Evolutionary conservation across 2,797 vertebrate species (phyloP).

Genomic region (Sylvilagus floridanus): DNA sequence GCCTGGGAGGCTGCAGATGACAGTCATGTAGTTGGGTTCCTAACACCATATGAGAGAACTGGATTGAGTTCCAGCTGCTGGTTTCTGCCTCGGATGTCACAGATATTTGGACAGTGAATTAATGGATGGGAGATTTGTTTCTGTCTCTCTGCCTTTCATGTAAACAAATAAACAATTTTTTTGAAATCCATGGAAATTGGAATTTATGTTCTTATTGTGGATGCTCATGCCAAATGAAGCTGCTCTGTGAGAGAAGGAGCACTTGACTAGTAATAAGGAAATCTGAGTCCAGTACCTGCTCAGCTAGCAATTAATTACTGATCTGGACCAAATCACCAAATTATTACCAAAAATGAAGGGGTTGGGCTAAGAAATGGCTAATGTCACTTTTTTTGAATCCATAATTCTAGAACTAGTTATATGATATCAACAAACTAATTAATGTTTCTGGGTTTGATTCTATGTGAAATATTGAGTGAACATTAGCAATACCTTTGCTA

Average conservation of each 20-base stretch:
- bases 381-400: neutral
- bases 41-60: no score
- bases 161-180: no score
- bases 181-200: no score
- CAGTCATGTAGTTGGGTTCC: no score
- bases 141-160: no score
- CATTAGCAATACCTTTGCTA: neutral
- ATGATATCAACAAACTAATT: constrained; percentile 13
- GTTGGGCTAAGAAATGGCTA: neutral
- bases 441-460: neutral
- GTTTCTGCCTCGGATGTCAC: no score
- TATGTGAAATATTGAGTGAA: neutral
- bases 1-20: no score
- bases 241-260: neutral
- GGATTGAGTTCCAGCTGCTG: no score
- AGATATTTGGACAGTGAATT: no score
- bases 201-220: neutral
- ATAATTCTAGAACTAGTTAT: constrained; percentile 9
- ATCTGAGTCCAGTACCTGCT: neutral
- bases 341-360: neutral
- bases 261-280: neutral
- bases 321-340: neutral
- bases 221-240: neutral
- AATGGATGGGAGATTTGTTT: no score
- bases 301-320: neutral